Conservation (phyloP, 2,113 vertebrate genomes). For the Anguilla japonica region DNA sequence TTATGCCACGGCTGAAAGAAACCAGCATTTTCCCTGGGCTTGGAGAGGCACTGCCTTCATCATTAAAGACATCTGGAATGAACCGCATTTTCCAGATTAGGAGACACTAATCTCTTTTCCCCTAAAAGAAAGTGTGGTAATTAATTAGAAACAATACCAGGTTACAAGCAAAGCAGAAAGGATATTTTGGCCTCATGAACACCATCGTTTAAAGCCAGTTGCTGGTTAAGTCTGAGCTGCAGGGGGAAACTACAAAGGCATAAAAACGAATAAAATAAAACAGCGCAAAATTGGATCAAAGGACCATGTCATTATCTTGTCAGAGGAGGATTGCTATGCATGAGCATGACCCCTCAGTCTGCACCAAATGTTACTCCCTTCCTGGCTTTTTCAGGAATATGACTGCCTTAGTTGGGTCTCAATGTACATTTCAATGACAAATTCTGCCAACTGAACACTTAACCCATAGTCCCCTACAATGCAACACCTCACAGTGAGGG, state of each 20-base stretch:
- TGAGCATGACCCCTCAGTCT: neutral
- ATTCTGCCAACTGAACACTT: neutral
- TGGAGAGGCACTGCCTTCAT: constrained; percentile 34
- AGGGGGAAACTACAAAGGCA: neutral
- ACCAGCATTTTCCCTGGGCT: constrained; percentile 35
- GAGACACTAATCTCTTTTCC: constrained; percentile 31
- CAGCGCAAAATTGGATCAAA: neutral
- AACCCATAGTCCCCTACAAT: neutral
- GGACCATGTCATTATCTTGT: neutral
- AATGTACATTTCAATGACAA: neutral
- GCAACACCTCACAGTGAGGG: neutral
- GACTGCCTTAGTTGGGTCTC: neutral
- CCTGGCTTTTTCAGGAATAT: neutral
- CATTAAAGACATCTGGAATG: constrained; percentile 56
- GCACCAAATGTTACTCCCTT: neutral
- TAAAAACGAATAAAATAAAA: neutral
- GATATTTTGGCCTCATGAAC: neutral
- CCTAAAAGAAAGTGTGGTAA: constrained; percentile 28
- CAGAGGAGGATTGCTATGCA: neutral
- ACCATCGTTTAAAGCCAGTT: neutral
- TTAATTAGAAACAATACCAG: constrained; percentile 38
- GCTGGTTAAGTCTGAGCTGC: neutral
- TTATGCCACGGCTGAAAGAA: constrained; percentile 33
- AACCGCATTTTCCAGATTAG: constrained; percentile 55
- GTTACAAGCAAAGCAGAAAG: constrained; percentile 26